These are phyloP conservation scores for Salticus scenicus DNA, from an alignment of 2,888 invertebrate genomes.

Conservation along the genomic window DNA sequence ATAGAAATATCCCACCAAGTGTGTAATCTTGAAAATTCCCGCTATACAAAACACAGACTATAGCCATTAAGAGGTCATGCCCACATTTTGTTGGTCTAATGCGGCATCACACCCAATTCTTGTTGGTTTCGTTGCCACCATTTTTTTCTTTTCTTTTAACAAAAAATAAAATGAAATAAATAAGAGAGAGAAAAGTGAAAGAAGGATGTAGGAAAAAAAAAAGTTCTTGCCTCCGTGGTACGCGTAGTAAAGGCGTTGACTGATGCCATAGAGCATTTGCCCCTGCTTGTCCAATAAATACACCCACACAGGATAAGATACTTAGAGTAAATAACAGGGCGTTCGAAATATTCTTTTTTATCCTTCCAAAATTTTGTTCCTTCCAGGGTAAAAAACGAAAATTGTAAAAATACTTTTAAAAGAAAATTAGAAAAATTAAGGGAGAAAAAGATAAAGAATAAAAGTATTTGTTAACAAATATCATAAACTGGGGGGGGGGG, in stretches of 20 bases:
- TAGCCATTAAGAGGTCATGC: conserved; percentile 29
- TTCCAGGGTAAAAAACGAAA: too few relatives aligned
- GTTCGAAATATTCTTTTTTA: too few relatives aligned
- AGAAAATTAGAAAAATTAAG: too few relatives aligned
- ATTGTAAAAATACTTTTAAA: too few relatives aligned
- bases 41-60: neutral
- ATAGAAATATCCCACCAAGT: too few relatives aligned
- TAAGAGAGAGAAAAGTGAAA: neutral
- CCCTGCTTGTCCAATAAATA: neutral
- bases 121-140: conserved; percentile 8
- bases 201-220: too few relatives aligned
- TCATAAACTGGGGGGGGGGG: too few relatives aligned
- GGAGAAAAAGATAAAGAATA: too few relatives aligned
- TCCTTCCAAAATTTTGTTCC: too few relatives aligned
- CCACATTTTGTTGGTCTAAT: conserved; percentile 38
- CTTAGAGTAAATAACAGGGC: too few relatives aligned
- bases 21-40: neutral
- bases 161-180: neutral
- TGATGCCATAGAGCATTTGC: neutral
- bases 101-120: conserved; percentile 10
- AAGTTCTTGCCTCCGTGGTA: conserved; percentile 34
- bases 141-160: neutral
- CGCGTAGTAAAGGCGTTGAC: conserved; percentile 43
- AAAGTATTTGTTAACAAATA: too few relatives aligned
- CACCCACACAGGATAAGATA: neutral